Base-by-base conservation (phyloP, 2,888 invertebrate species). In the Pheosia gnoma region DNA sequence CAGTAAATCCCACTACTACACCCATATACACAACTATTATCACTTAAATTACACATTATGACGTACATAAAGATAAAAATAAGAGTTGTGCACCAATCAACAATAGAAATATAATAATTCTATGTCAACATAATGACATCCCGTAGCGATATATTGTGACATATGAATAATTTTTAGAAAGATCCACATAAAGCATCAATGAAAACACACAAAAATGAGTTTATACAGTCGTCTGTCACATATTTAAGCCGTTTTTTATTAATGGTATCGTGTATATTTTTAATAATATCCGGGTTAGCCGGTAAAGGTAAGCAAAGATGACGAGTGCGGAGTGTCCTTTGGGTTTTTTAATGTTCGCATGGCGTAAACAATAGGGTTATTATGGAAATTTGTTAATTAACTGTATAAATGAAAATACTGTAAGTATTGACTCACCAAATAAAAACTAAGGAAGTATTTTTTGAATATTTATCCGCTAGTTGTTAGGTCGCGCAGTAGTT, bases 381-480 rank as follows among this genome's bases (percentile, higher is more conserved):
- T 57, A 43, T 60, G 47, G 59, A 13, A 67, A 67, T 75, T 74
- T 67, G 62, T 60, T 59, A 25, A 60, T 49, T 51, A 59, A 60
- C 58, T 56, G 62, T 54, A 59, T 67, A 62, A 52, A 61, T 62
- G 57, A 41, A 64, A 71, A 74, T 73, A 62, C 66, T 59, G 58
- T 65, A 66, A 64, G 71, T 73, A 71, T 80, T 81, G 79, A 91
- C 92, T 92, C 69, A 93, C 92, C 90, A 81, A 87, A 84, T 79
- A 72, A 72, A 77, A 74, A 79, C 79, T 75, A 81, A 82, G 81
- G 84, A 82, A 81, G 81, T 87, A 84, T 84, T 84, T 80, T 76
- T 75, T 82, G 86, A 76, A 84, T 91, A 91, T 91, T 89, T 91
- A 90, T 88, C 89, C 91, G 83, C 81, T 84, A 87, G 83, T 85